Conservation (phyloP, 2,113 vertebrate species). For the Mesembrinibis cayennensis region DNA sequence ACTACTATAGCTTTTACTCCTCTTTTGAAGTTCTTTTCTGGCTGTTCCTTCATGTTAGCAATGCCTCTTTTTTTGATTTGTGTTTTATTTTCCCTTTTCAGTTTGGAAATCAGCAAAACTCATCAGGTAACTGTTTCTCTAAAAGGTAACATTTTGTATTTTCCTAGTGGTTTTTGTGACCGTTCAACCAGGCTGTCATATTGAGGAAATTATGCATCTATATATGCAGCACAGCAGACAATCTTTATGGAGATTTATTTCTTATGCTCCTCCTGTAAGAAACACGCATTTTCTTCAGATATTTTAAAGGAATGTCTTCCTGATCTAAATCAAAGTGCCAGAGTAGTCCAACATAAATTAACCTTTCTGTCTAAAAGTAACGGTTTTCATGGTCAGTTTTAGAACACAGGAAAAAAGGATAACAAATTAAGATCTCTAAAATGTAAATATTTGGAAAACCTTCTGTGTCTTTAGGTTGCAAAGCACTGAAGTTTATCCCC, state of each 20-base stretch:
- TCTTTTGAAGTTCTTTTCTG: not conserved
- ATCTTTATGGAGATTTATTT: not conserved
- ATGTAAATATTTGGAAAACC: not conserved
- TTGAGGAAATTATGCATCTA: not conserved
- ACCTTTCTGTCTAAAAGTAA: not conserved
- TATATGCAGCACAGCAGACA: not conserved
- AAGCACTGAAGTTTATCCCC: not conserved
- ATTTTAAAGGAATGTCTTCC: not conserved
- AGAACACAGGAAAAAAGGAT: not conserved
- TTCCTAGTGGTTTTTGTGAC: not conserved
- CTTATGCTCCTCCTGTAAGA: not conserved
- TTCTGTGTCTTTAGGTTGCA: not conserved
- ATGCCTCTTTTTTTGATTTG: not conserved
- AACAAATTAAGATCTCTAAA: not conserved
- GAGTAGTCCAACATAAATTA: not conserved
- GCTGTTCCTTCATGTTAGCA: not conserved
- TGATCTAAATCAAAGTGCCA: not conserved
- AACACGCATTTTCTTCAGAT: not conserved
- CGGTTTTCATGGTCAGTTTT: not conserved
- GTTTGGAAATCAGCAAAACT: constrained; percentile 64
- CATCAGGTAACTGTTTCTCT: constrained; percentile 60
- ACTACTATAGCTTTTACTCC: not conserved
- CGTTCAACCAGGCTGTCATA: not conserved
- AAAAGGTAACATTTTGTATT: not conserved
- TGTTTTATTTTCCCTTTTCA: constrained; percentile 65